A percentile compares a stretch with the other conserved stretches of the same genome.
Conservation (phyloP, 2,888 invertebrate species). For the Lycophotia porphyrea region DNA sequence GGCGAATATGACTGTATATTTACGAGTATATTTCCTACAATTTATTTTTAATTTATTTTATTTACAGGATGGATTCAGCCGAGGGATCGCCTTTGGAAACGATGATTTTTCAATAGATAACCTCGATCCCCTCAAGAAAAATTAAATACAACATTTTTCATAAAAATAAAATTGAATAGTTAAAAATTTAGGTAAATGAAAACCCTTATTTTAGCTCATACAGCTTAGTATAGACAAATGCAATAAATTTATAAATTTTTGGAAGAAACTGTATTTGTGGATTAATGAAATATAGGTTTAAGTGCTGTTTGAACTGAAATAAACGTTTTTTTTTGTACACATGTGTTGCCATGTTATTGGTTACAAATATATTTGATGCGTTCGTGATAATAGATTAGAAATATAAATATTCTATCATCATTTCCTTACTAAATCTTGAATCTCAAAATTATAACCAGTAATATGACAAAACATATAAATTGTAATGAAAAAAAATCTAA, state of each 20-base stretch:
- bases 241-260: constrained; percentile 73
- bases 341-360: constrained; percentile 88
- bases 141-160: constrained; percentile 79
- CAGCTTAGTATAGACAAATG: constrained; percentile 77
- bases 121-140: constrained; percentile 97
- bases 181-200: constrained; percentile 73
- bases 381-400: constrained; percentile 82
- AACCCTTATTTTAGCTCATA: constrained; percentile 78
- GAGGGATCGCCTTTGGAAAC: constrained; percentile 96
- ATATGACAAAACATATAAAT: constrained; percentile 65
- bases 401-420: constrained; percentile 60
- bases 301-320: constrained; percentile 80
- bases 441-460: constrained; percentile 74
- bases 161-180: constrained; percentile 70
- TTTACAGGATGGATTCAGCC: constrained; percentile 96
- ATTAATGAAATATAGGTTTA: constrained; percentile 73
- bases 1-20: neutral
- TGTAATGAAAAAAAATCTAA: constrained; percentile 63
- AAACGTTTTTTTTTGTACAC: constrained; percentile 67
- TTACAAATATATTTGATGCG: constrained; percentile 78
- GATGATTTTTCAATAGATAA: constrained; percentile 98
- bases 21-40: neutral
- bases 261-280: constrained; percentile 64
- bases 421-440: constrained; percentile 71
- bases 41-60: constrained; percentile 59